phyloP scores from a whole-genome alignment of 1,140 invertebrate genomes.

The Drosophila watanabei region DNA sequence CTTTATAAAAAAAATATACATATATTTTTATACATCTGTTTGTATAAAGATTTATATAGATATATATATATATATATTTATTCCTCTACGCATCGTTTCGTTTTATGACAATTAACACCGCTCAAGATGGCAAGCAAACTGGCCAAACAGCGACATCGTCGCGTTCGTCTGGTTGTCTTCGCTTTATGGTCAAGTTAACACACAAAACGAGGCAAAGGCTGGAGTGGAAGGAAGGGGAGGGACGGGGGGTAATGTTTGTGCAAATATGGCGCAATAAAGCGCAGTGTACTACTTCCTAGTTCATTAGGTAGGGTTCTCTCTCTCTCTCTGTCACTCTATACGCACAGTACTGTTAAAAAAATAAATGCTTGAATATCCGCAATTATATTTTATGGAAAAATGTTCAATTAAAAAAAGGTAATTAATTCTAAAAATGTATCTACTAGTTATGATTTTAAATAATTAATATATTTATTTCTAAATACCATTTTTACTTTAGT shows the following conservation, averaged over 20 bases:
- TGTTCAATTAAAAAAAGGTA: not conserved
- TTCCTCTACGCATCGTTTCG: conserved; percentile 70
- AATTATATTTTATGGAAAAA: conserved; percentile 27
- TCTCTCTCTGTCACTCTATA: not conserved
- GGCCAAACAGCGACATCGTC: conserved; percentile 33
- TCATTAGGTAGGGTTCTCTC: conserved; percentile 24
- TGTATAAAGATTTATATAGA: conserved; percentile 14
- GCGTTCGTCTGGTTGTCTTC: conserved; percentile 39
- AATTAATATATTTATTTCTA: not conserved
- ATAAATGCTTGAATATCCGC: conserved; percentile 23
- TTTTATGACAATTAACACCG: conserved; percentile 80
- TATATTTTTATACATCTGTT: conserved; percentile 7
- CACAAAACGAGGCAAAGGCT: not conserved
- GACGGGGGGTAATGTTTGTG: conserved; percentile 29
- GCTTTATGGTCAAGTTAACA: conserved; percentile 52
- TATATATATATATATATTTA: conserved; percentile 42
- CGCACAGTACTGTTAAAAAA: conserved; percentile 35
- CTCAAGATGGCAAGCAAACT: conserved; percentile 50
- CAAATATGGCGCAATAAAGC: conserved; percentile 57
- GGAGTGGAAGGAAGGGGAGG: not conserved
- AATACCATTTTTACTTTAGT: not conserved
- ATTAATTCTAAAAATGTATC: not conserved
- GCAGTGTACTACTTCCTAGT: conserved; percentile 50
- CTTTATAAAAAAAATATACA: conserved; percentile 1
- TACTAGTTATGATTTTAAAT: not conserved